These are phyloP conservation scores for Drosophila kanekoi DNA, from an alignment of 2,888 invertebrate species.

Conservation along the genomic window DNA sequence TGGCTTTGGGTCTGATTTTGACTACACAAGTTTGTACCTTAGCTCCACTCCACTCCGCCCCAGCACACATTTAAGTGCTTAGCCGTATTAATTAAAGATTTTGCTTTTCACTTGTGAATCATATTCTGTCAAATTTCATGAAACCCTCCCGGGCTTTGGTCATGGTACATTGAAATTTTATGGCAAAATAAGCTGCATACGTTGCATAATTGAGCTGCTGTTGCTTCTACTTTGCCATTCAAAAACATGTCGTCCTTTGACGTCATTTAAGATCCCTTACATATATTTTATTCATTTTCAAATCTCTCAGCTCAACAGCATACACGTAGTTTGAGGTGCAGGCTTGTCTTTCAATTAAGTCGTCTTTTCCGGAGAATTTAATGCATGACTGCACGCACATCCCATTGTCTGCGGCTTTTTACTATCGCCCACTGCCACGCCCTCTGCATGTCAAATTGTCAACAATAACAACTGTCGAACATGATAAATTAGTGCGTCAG, in stretches of 20 bases:
- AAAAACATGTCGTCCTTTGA: slow-evolving; percentile 1
- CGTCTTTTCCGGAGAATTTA: slow-evolving; percentile 34
- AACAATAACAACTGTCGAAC: slow-evolving; percentile 65
- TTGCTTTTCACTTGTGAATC: slow-evolving; percentile 28
- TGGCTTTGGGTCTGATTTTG: slow-evolving; percentile 37
- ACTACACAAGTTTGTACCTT: slow-evolving; percentile 10
- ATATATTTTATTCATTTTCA: slow-evolving; percentile 35
- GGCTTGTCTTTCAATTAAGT: slow-evolving; percentile 60
- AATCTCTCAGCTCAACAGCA: slow-evolving; percentile 18
- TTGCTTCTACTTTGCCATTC: not conserved
- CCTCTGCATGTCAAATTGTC: slow-evolving; percentile 28
- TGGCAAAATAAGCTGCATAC: slow-evolving; percentile 20
- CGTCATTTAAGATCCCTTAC: not conserved
- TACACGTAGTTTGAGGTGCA: slow-evolving; percentile 8
- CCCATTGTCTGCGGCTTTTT: slow-evolving; percentile 7
- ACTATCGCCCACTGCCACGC: slow-evolving; percentile 14
- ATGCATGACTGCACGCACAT: slow-evolving; percentile 28
- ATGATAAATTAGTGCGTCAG: slow-evolving; percentile 66
- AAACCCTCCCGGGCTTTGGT: slow-evolving; percentile 5
- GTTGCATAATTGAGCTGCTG: slow-evolving; percentile 18
- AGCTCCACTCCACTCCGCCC: too few relatives aligned
- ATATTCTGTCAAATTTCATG: slow-evolving; percentile 31
- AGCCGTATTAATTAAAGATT: slow-evolving; percentile 4
- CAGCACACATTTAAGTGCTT: slow-evolving; percentile 1
- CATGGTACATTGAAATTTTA: slow-evolving; percentile 27